Evolutionary conservation across 1,140 invertebrate genomes (phyloP).

Genomic region (Brachionus koreanus): DNA sequence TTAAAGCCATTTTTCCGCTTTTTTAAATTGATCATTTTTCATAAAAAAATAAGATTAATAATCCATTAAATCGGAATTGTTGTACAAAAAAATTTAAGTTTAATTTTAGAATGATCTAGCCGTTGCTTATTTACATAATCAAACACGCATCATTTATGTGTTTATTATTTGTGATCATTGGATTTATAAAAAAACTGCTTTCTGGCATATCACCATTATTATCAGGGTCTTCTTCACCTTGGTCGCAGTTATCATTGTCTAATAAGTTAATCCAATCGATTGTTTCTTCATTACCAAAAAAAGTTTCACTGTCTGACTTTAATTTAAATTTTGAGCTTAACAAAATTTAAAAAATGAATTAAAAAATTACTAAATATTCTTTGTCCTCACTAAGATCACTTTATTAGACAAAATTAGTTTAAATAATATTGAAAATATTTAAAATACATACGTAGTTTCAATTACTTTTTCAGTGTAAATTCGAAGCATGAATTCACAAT

Average conservation of each 20-base stretch:
- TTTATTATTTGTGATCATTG: background rate
- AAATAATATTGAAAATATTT: background rate
- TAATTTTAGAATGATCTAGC: too few species aligned
- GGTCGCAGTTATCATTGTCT: background rate
- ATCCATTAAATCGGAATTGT: too few species aligned
- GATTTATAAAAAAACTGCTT: background rate
- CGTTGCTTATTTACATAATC: background rate
- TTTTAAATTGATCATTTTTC: too few species aligned
- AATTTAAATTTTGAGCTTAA: background rate
- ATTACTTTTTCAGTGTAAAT: slow-evolving; percentile 59
- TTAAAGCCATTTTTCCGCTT: too few species aligned
- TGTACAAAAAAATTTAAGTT: too few species aligned
- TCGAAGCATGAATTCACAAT: slow-evolving; percentile 63
- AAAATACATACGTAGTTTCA: slow-evolving; percentile 26
- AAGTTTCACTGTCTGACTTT: background rate
- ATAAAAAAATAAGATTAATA: too few species aligned
- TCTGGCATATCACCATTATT: background rate
- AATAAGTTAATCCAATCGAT: background rate
- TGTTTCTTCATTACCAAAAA: background rate
- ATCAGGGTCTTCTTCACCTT: background rate
- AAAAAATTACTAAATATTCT: background rate
- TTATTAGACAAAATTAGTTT: background rate
- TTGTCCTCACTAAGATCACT: background rate
- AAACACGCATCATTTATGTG: background rate
- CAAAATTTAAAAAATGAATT: background rate